A percentile compares a stretch with the other conserved stretches of the same genome.
Conservation (phyloP, 92 coral and sea anemone species). For the Micromussa lordhowensis region DNA sequence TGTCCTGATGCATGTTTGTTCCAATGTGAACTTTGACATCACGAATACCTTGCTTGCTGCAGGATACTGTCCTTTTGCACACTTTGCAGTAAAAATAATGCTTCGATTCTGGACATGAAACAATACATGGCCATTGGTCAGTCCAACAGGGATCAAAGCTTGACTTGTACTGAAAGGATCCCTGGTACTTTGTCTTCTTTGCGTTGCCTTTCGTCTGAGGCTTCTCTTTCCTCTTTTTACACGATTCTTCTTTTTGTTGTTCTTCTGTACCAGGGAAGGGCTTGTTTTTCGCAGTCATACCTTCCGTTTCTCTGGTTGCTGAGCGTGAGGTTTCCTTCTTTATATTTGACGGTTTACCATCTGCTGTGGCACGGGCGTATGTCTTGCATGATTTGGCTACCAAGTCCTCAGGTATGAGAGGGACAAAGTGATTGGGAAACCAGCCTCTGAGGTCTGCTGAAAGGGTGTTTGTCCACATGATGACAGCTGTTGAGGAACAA, state of each 20-base stretch:
- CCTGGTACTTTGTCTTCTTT: slow-evolving; percentile 33
- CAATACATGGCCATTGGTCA: slow-evolving; percentile 18
- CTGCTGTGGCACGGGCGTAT: neutral
- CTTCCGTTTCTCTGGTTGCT: neutral
- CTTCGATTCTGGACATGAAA: slow-evolving; percentile 21
- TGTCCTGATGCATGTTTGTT: slow-evolving; percentile 12
- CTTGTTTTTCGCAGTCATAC: neutral
- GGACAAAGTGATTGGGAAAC: slow-evolving; percentile 17
- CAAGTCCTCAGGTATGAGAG: neutral
- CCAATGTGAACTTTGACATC: slow-evolving; percentile 30
- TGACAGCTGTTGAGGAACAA: slow-evolving; percentile 2
- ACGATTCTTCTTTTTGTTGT: neutral
- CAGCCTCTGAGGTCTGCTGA: neutral
- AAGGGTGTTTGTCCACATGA: slow-evolving; percentile 11
- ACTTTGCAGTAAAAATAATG: slow-evolving; percentile 24
- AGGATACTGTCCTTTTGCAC: slow-evolving; percentile 24
- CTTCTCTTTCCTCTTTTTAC: neutral
- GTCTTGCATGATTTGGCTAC: slow-evolving; percentile 18
- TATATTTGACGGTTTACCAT: neutral
- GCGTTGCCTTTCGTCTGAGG: neutral
- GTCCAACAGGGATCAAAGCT: slow-evolving; percentile 48
- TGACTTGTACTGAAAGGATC: slow-evolving; percentile 51
- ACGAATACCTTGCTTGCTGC: slow-evolving; percentile 26
- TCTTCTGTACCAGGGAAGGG: neutral
- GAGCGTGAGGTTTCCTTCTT: neutral